Evolutionary conservation across 2,888 invertebrate species (phyloP).

Genomic region (Mesoligia furuncula): DNA sequence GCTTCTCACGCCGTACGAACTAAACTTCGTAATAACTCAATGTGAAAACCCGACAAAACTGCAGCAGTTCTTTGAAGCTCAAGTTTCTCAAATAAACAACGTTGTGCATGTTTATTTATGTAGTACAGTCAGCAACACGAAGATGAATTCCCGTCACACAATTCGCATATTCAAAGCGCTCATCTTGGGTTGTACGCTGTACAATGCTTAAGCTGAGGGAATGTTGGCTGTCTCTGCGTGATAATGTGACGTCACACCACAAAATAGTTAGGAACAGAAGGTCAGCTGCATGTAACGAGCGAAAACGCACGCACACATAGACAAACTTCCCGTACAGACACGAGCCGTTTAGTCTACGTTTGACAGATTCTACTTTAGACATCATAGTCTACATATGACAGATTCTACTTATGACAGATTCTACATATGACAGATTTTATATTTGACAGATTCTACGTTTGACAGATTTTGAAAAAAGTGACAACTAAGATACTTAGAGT

Average conservation of each 20-base stretch:
- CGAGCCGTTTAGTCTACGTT: no score
- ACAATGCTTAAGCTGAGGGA: conserved; percentile 52
- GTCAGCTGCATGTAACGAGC: accelerated
- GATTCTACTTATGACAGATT: no score
- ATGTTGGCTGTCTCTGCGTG: conserved; percentile 53
- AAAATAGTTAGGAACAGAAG: conserved; percentile 9
- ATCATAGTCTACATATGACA: no score
- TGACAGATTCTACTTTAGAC: no score
- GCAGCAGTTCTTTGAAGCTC: neutral
- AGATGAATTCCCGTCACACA: conserved; percentile 57
- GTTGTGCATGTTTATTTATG: conserved; percentile 23
- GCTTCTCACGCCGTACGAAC: neutral
- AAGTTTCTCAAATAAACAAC: conserved; percentile 20
- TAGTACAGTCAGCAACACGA: conserved; percentile 39
- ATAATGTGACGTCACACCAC: conserved; percentile 49
- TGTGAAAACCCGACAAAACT: neutral
- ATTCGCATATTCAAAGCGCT: conserved; percentile 56
- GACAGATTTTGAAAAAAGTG: no score
- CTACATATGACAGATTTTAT: no score
- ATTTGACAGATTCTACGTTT: no score
- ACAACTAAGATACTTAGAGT: no score
- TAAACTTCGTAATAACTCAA: conserved; percentile 15
- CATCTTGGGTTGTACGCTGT: conserved; percentile 49
- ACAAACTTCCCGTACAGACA: neutral
- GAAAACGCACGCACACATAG: neutral